Base-by-base conservation (phyloP, 2,113 vertebrate genomes). In the Notarius quadriscutis region DNA sequence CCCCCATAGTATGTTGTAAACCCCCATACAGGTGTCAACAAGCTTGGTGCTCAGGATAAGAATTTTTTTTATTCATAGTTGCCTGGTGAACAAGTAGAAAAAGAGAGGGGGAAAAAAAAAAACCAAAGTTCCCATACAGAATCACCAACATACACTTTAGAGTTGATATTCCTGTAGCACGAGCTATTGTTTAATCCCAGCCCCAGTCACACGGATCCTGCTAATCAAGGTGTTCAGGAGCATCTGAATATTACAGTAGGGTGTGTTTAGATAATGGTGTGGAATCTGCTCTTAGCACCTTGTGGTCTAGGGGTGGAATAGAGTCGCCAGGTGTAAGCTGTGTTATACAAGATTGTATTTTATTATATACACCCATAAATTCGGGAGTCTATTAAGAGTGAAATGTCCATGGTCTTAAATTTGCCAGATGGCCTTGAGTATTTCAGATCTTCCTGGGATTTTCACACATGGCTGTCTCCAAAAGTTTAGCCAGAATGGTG, bases 201-300 rank as follows among this genome's bases (percentile, higher is more conserved):
- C 25, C 1, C 75, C 25, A 67, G 25, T 86, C 50, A 67, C 3
- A 25, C 48, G 55, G 25, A 85, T 78, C 74, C 58, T 51, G 60
- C 72, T 78, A 53, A 86, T 78, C 74, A 67, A 30, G 71, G 57
- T 60, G 7, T 50, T 85, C 55, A 77, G 71, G 57, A 78, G 12
- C 25, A 30, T 62, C 34, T 58, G 41, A 51, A 63, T 77, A 30
- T 18, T 30, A 63, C 8, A 8, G n/a, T 62, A 77, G 34, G 83
- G 34, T 58, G 78, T 80, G 53, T 65, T 65, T 57, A 7, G 83
- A 50, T 57, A 25, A 84, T 30, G 83, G 25, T 30, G 53, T 25
- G 18, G 79, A 22, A 62, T 81, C 17, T 41, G 10, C 1, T 60
- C 17, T 34, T 5, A 53, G 55, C 20, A 80, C 51, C 15, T n/a